Percentiles rank a stretch among this genome's conserved stretches.
Conservation (phyloP, 2,888 invertebrate species). For the Neria commutata region DNA sequence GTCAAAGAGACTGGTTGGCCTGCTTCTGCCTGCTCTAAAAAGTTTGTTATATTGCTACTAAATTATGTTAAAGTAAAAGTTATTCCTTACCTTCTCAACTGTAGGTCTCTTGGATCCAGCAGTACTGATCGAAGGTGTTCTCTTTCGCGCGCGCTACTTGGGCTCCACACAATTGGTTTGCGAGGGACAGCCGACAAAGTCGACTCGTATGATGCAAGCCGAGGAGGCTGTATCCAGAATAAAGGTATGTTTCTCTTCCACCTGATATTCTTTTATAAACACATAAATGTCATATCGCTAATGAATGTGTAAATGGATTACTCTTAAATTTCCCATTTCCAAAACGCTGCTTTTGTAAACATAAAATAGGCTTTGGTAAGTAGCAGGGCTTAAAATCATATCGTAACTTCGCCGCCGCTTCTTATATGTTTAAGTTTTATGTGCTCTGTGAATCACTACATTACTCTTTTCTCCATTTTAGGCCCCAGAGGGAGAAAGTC, state of each 20-base stretch:
- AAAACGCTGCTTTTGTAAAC: constrained; percentile 1
- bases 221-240: constrained; percentile 99
- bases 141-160: constrained; percentile 96
- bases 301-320: background rate
- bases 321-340: no score
- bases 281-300: background rate
- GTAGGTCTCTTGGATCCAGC: constrained; percentile 67
- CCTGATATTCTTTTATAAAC: no score
- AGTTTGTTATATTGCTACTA: no score
- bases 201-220: constrained; percentile 99
- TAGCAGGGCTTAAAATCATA: background rate
- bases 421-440: constrained; percentile 4
- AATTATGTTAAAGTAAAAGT: no score
- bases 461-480: constrained; percentile 56
- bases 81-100: constrained; percentile 6
- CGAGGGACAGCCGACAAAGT: constrained; percentile 98
- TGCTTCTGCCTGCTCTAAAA: no score
- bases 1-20: no score
- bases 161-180: constrained; percentile 98
- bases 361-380: constrained; percentile 52
- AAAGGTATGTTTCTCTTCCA: no score
- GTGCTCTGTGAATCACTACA: background rate
- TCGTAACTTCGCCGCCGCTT: background rate
- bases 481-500: constrained; percentile 98
- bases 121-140: constrained; percentile 98